Base-by-base conservation (phyloP, 1,140 invertebrate species). In the Elysia chlorotica region DNA sequence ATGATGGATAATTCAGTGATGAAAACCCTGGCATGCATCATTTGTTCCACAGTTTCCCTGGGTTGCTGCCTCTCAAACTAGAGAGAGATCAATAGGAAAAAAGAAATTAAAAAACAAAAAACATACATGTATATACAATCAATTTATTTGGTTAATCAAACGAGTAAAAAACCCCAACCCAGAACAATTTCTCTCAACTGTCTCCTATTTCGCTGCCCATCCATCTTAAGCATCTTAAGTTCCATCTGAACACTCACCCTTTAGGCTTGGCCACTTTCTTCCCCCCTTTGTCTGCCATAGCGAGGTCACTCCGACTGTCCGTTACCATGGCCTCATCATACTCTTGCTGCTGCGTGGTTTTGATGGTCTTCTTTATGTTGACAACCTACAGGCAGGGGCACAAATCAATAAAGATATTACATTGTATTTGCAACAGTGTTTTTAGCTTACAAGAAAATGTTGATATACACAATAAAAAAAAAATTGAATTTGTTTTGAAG, bases 291-390 rank as follows among this genome's bases (percentile, higher is more conserved):
- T 81, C 76, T 77, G 87, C 74, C 71, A 76, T 70, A 74, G 79
- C 25, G 61, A 86, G 74, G 79, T 76, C 88, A 82, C 79, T 89
- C 86, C 79, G 87, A 85, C 80, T 91, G 81, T 90, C 91, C 36
- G 89, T 88, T 10, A 90, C 80, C 82, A 87, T 85, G 68, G 85
- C 86, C 78, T 87, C 82, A 65, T 87, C 88, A 28, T 88, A 74
- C 62, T 86, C 84, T 41, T 85, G 76, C 38, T 81, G 80, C 48
- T 85, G 84, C n/a, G 81, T 85, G 31, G 90, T 91, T 86, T 95
- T 95, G 23, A 95, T 85, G 5, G 92, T 92, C 83, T 94, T 95
- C 87, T 94, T 95, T 72, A 95, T 92, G 85, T 92, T 93, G 36
- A 90, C 78, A 71, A 95, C 91, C 92, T 94, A 81, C n/a, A n/a